Evolutionary conservation across 2,888 invertebrate genomes (phyloP), one percentile per base, ranked within the genome.

Genomic region (Bruchidius siliquastri): DNA sequence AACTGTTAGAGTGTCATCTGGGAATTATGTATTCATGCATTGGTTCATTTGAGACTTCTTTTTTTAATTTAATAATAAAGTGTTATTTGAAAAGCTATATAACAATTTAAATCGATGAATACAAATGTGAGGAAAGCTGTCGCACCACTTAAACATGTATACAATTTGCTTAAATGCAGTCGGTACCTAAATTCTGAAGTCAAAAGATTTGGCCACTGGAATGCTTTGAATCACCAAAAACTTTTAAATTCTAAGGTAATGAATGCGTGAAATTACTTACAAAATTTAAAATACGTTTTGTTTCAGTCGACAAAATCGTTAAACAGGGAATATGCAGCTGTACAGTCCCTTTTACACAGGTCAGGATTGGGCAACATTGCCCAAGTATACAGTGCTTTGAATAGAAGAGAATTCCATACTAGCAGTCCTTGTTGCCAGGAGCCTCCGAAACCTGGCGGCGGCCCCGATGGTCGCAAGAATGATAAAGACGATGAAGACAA

Each of bases 401-500:
- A 74, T 72, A 75, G 68, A 22, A 80, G 84, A 78, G 70, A 78
- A 30, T 82, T 84, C 72, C 84, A 85, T 75, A 79, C 83, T 22
- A 77, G 84, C 2, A 69, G 81, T 20, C 73, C 76, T 22, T 76
- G 74, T 20, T 69, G 74, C 71, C 82, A 84, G 70, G 76, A 79
- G 72, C 75, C 76, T 68, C 72, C 77, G 20, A 78, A 79, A 72
- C 74, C 76, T 70, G 74, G 22, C 67, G 75, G 72, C 21, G 72
- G 49, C 1, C 74, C 71, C 66, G 78, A 79, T 22, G 71, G 72
- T 32, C 69, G 81, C 83, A 73, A 80, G 82, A 18, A 82, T 66
- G 86, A 85, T 70, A 86, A 89, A 78, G 87, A 89, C 76, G 90
- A 91, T 71, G 91, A 93, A 73, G 90, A 92, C 74, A 91, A 92